Percentiles rank a stretch among this genome's conserved stretches.
Evolutionary conservation across 2,888 invertebrate species (phyloP).

Genomic region (Tachina grossa): DNA sequence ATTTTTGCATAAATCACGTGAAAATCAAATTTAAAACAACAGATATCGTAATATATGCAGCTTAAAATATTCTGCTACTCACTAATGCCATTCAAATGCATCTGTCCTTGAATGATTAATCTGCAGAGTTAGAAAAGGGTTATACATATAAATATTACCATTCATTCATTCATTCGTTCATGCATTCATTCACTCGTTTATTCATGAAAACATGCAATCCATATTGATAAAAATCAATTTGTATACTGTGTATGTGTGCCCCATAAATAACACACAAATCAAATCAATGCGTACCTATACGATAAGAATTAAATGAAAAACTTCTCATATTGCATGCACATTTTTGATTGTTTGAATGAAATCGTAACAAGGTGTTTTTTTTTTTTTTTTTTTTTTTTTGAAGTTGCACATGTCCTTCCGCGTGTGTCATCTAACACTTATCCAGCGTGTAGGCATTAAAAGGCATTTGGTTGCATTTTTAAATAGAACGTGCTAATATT

Average conservation of each 20-base stretch:
- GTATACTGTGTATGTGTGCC: constrained; percentile 8
- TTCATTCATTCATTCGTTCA: too few relatives aligned
- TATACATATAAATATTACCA: constrained; percentile 15
- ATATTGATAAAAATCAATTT: constrained; percentile 70
- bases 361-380: constrained; percentile 60
- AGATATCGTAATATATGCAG: not conserved
- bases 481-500: constrained; percentile 71
- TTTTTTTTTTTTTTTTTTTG: constrained; percentile 47
- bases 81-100: constrained; percentile 32
- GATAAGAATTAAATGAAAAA: constrained; percentile 25
- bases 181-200: constrained; percentile 17
- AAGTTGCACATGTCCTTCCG: constrained; percentile 70
- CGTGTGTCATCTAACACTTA: constrained; percentile 70
- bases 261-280: constrained; percentile 22
- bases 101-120: constrained; percentile 47
- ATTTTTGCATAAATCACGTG: too few relatives aligned
- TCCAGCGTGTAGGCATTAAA: constrained; percentile 10
- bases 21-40: not conserved
- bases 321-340: constrained; percentile 61
- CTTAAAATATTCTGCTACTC: not conserved
- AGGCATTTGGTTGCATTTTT: constrained; percentile 48
- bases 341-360: constrained; percentile 38
- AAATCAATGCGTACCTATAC: constrained; percentile 28
- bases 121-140: constrained; percentile 9
- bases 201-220: constrained; percentile 18